A percentile compares a stretch with the other conserved stretches of the same genome.
phyloP scores from a whole-genome alignment of 1,140 invertebrate species.

The Pararge aegeria region DNA sequence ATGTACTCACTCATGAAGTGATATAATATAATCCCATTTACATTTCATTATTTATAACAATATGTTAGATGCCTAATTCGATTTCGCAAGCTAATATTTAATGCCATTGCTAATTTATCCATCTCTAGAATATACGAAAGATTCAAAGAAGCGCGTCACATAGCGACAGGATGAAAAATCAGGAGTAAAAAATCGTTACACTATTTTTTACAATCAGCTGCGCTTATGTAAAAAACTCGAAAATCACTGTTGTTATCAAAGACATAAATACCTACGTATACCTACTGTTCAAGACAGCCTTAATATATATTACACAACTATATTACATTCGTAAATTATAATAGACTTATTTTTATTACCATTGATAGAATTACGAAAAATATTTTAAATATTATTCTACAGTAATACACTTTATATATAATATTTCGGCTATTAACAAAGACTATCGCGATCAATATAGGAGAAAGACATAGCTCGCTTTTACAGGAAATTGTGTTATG shows the following conservation, averaged over 20 bases:
- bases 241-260: not conserved
- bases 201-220: constrained; percentile 5
- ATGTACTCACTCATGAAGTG: no score
- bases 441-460: no score
- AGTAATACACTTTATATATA: no score
- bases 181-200: constrained; percentile 34
- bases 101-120: no score
- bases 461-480: no score
- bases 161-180: constrained; percentile 31
- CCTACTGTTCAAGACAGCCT: not conserved
- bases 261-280: not conserved
- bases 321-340: not conserved
- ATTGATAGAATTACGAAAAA: not conserved
- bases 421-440: no score
- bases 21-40: no score
- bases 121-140: constrained; percentile 38
- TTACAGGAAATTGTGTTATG: no score
- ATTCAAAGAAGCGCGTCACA: constrained; percentile 42
- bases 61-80: not conserved
- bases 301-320: not conserved
- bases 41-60: constrained; percentile 30
- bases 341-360: not conserved
- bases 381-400: not conserved
- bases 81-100: no score
- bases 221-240: not conserved